phyloP scores from a whole-genome alignment of 2,113 vertebrate species.

The Cathartes aura region DNA sequence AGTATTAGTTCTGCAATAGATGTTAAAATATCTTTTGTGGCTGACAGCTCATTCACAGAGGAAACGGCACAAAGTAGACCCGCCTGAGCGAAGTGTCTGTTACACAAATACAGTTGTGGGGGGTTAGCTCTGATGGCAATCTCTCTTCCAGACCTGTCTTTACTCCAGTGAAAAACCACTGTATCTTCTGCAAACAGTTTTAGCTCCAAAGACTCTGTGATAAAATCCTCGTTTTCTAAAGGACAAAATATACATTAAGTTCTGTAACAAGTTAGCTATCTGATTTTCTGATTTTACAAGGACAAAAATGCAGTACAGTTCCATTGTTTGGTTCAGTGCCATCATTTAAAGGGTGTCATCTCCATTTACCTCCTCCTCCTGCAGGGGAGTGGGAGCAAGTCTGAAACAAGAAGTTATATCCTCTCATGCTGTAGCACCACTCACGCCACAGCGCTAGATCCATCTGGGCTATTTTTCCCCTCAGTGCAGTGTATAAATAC shows the following conservation, averaged over 20 bases:
- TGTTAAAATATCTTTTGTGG: not conserved
- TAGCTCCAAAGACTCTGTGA: not conserved
- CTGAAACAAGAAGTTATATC: not conserved
- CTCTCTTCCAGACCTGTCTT: not conserved
- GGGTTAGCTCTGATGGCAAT: not conserved
- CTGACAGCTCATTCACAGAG: not conserved
- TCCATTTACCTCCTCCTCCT: not conserved
- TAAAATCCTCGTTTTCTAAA: not conserved
- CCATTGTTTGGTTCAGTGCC: not conserved
- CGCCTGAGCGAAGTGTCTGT: not conserved
- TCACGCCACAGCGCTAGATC: not conserved
- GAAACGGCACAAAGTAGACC: not conserved
- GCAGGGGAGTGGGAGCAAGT: not conserved
- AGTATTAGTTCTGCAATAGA: not conserved
- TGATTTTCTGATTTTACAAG: not conserved
- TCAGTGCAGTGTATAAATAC: not conserved
- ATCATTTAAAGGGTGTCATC: not conserved
- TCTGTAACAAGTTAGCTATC: not conserved
- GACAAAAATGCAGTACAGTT: not conserved
- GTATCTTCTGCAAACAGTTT: not conserved
- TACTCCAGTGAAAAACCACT: not conserved
- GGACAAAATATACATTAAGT: not conserved
- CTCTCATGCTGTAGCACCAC: not conserved
- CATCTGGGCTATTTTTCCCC: not conserved
- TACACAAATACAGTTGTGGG: fast-evolving